A percentile compares a stretch with the other conserved stretches of the same genome.
These are phyloP conservation scores for Holacanthus passer DNA, from an alignment of 2,113 vertebrate species.

Conservation along the genomic window DNA sequence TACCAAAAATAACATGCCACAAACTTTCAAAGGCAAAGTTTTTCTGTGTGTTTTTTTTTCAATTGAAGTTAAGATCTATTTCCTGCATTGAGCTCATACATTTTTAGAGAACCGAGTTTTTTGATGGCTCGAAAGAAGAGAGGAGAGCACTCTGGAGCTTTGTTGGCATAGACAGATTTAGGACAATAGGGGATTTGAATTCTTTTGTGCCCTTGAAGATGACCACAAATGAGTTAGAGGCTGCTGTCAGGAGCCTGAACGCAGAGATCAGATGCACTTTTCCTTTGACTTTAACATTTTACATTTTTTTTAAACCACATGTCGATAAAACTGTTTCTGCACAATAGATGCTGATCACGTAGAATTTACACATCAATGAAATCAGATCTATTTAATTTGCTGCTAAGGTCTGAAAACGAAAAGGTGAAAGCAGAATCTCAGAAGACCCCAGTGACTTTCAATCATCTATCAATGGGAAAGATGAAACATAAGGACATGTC, in stretches of 20 bases:
- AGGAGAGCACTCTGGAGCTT: conserved; percentile 52
- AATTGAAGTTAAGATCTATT: conserved; percentile 67
- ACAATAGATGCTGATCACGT: conserved; percentile 27
- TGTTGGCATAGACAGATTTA: conserved; percentile 71
- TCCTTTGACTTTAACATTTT: conserved; percentile 11
- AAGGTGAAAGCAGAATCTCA: conserved; percentile 2
- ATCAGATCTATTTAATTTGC: conserved; percentile 16
- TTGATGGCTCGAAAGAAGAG: conserved; percentile 48
- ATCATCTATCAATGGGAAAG: conserved; percentile 28
- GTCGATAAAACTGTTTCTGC: conserved; percentile 11
- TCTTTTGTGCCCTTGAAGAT: conserved; percentile 64
- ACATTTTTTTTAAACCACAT: conserved; percentile 22
- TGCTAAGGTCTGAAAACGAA: not conserved
- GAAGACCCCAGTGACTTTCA: conserved; percentile 39
- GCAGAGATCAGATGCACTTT: conserved; percentile 35
- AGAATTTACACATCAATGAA: conserved; percentile 30
- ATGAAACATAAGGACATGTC: conserved; percentile 5
- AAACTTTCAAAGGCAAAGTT: conserved; percentile 73
- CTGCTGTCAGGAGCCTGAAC: conserved; percentile 36
- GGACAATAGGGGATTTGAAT: conserved; percentile 69
- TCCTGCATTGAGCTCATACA: conserved; percentile 59
- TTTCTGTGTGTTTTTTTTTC: conserved; percentile 55
- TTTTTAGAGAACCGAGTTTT: conserved; percentile 49
- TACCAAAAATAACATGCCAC: conserved; percentile 76
- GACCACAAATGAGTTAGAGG: conserved; percentile 62